phyloP scores from a whole-genome alignment of 1,140 invertebrate species.

The Euglossa dilemma region DNA sequence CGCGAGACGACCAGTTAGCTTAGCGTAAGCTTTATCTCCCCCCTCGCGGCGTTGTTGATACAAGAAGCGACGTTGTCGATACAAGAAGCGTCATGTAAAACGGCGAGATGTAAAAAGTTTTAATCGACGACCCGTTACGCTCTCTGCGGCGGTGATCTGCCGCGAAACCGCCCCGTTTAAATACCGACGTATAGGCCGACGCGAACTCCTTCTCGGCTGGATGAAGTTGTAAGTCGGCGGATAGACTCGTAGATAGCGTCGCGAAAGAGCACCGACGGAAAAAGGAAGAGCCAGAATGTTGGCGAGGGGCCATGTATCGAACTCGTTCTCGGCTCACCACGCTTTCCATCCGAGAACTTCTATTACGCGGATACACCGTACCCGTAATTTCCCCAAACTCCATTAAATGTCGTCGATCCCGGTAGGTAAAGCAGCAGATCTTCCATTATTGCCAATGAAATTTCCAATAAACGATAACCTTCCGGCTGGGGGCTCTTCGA shows the following conservation, averaged over 20 bases:
- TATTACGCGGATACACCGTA: background rate
- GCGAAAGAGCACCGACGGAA: conserved; percentile 5
- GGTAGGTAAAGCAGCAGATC: conserved; percentile 17
- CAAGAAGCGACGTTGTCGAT: background rate
- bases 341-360: conserved; percentile 19
- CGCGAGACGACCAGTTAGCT: background rate
- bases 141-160: conserved; percentile 8
- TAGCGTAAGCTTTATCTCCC: too few species aligned
- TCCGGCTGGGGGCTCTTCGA: background rate
- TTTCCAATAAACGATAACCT: background rate
- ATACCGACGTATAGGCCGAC: background rate
- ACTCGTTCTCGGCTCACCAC: background rate
- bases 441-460: conserved; percentile 34
- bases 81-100: too few species aligned
- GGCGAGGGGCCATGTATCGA: conserved; percentile 41
- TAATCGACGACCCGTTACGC: conserved; percentile 7
- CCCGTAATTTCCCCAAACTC: conserved; percentile 39
- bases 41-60: background rate
- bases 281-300: conserved; percentile 19
- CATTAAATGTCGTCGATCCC: conserved; percentile 41
- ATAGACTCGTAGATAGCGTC: conserved; percentile 55
- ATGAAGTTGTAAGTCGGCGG: conserved; percentile 52
- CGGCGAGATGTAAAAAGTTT: conserved; percentile 9
- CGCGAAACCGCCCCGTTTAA: conserved; percentile 5
- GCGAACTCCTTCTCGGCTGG: conserved; percentile 23